Evolutionary conservation across 2,113 vertebrate genomes (phyloP).

Genomic region (Vireo altiloquus): DNA sequence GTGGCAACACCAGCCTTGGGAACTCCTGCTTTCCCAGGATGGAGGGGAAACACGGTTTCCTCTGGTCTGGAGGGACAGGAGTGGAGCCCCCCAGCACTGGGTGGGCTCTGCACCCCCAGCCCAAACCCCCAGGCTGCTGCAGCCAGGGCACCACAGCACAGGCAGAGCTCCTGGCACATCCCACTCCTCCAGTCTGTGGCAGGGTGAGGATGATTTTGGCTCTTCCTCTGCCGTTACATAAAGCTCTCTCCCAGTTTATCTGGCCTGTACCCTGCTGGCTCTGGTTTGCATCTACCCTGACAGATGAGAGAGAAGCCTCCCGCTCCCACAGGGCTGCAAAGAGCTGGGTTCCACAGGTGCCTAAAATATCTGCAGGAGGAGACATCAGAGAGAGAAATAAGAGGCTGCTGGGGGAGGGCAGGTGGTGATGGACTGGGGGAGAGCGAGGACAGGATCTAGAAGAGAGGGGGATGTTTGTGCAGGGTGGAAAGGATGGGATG

Average conservation of each 20-base stretch:
- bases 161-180: not conserved
- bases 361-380: not conserved
- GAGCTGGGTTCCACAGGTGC: not conserved
- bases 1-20: not conserved
- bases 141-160: not conserved
- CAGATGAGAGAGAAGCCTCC: not conserved
- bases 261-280: not conserved
- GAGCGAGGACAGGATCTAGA: not conserved
- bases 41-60: not conserved
- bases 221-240: not conserved
- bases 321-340: not conserved
- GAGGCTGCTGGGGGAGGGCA: not conserved
- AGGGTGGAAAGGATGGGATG: not conserved
- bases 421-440: not conserved
- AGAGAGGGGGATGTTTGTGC: not conserved
- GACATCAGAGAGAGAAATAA: not conserved
- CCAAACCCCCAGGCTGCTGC: not conserved
- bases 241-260: not conserved
- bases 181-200: not conserved
- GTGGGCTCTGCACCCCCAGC: not conserved
- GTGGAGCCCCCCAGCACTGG: rapidly evolving
- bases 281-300: not conserved
- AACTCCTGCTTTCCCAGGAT: not conserved
- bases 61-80: not conserved
- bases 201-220: not conserved